phyloP scores from a whole-genome alignment of 2,797 vertebrate genomes.

The Manis crassicaudata region DNA sequence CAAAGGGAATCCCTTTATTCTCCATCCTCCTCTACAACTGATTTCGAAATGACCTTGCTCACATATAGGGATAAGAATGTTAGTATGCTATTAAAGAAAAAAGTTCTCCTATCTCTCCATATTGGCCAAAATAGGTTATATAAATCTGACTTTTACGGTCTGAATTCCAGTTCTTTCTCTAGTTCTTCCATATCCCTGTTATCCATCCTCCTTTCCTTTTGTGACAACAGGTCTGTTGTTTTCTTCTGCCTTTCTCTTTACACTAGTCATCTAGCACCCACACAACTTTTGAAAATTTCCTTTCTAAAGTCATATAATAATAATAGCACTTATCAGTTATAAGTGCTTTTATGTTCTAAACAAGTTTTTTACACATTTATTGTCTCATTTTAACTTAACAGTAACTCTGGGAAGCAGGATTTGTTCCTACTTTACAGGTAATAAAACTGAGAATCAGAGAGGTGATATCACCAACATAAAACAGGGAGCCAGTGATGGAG shows the following conservation, averaged over 20 bases:
- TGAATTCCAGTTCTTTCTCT: background rate
- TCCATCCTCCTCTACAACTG: background rate
- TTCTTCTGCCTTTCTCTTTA: background rate
- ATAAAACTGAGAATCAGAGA: background rate
- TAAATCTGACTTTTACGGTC: background rate
- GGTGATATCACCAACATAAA: background rate
- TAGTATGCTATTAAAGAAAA: background rate
- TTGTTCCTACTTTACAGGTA: slow-evolving; percentile 3
- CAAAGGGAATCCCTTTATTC: background rate
- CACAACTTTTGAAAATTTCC: background rate
- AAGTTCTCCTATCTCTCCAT: background rate
- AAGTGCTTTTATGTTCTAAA: background rate
- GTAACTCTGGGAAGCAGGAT: background rate
- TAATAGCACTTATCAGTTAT: background rate
- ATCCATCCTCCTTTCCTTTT: background rate
- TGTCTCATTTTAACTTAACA: background rate
- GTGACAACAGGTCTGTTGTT: background rate
- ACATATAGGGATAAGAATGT: background rate
- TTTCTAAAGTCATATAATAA: background rate
- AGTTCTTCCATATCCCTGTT: background rate
- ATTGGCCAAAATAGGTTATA: background rate
- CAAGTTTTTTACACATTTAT: background rate
- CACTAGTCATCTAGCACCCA: background rate
- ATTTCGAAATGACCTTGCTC: background rate
- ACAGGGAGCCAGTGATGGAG: background rate